Evolutionary conservation across 2,113 vertebrate species (phyloP), one percentile per base, ranked within the genome.

Genomic region (Gambusia holbrooki): DNA sequence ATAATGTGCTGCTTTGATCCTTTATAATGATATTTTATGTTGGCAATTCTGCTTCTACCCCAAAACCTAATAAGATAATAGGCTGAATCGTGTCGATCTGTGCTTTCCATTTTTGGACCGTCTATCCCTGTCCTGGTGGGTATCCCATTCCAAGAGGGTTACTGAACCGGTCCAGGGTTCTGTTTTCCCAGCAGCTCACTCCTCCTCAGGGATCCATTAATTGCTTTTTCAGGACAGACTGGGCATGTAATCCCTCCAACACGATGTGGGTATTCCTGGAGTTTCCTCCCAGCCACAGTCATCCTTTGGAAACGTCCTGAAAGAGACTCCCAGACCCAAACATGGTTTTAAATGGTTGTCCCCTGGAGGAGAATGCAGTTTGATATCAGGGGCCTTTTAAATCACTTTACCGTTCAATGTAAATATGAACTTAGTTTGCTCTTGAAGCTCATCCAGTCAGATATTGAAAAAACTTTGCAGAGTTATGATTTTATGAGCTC

Each of bases 251-350:
- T 76, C 78, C 82, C 62, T 78, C 63, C 22, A 27, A 61, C 29
- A 48, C 78, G 60, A 76, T 78, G 73, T 66, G 62, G 66, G 74
- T 82, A 71, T 81, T 73, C 72, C 77, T 27, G 22, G 79, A 70
- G 76, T 81, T 84, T 81, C 70, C 85, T 75, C 63, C 27, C 73
- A 80, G 65, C 75, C 30, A n/a, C 8, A 76, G 69, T 79, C 63
- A 68, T 77, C 42, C 51, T 68, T 64, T 63, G 67, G 73, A 30
- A 19, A 51, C 66, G 75, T 85, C 80, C 80, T 84, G 65, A 72
- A 62, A 45, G 82, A 86, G 70, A 11, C 42, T 77, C 74, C 29
- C 71, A 77, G 76, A 79, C 71, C 29, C 71, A 73, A 72, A 81
- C 68, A 67, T 77, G 67, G 83, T 68, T 58, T 37, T 37, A 37